Conservation (phyloP, 2,888 invertebrate species). For the Apodemia zela region DNA sequence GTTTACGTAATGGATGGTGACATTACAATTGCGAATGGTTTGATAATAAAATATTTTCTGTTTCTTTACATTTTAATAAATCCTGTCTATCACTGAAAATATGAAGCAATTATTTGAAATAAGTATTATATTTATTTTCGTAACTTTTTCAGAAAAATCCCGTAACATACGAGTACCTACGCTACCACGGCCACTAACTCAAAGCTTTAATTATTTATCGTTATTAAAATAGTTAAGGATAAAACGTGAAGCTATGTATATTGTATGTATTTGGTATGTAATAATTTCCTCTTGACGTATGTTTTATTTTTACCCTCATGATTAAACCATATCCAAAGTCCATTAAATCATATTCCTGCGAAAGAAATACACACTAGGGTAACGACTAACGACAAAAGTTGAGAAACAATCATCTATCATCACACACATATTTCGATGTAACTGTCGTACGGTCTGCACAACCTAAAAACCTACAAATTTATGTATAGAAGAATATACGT, state of each 20-base stretch:
- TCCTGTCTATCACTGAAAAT: slow-evolving; percentile 6
- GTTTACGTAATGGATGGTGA: slow-evolving; percentile 35
- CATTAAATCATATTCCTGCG: slow-evolving; percentile 1
- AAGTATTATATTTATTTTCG: neutral
- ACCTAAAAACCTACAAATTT: slow-evolving; percentile 17
- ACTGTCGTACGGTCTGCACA: slow-evolving; percentile 44
- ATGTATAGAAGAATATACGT: too few relatives aligned
- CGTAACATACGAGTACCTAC: neutral
- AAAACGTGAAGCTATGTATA: too few relatives aligned
- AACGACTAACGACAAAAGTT: slow-evolving; percentile 64
- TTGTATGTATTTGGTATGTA: too few relatives aligned
- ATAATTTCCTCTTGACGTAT: neutral
- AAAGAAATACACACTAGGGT: slow-evolving; percentile 31
- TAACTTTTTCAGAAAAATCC: neutral
- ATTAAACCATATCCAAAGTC: slow-evolving; percentile 1
- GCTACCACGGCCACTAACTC: neutral
- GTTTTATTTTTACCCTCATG: neutral
- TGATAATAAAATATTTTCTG: slow-evolving; percentile 38
- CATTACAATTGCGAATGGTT: slow-evolving; percentile 43
- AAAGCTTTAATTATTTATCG: neutral
- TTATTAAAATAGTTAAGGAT: too few relatives aligned
- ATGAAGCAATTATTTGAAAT: slow-evolving; percentile 1
- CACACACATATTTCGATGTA: slow-evolving; percentile 42
- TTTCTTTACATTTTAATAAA: slow-evolving; percentile 18
- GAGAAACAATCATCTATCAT: slow-evolving; percentile 68